These are phyloP conservation scores for Tiliacea citrago DNA, from an alignment of 2,888 invertebrate genomes.

Conservation along the genomic window DNA sequence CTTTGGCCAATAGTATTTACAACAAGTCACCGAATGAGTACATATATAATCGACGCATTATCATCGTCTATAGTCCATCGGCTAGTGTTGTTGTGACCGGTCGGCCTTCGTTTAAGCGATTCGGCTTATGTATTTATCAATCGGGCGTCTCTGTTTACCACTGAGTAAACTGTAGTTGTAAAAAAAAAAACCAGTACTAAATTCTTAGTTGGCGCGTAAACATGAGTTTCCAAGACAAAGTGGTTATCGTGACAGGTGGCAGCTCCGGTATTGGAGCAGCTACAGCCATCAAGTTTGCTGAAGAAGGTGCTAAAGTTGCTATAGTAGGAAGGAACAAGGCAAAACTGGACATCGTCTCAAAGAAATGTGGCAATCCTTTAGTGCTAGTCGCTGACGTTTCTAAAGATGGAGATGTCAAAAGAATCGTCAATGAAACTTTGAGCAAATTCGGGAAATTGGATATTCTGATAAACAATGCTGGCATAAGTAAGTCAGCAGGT, in stretches of 20 bases:
- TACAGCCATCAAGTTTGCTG: slow-evolving; percentile 54
- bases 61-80: too few species aligned
- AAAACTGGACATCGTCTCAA: slow-evolving; percentile 53
- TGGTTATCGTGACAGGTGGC: slow-evolving; percentile 69
- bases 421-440: slow-evolving; percentile 35
- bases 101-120: background rate
- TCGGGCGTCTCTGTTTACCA: slow-evolving; percentile 1
- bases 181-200: background rate
- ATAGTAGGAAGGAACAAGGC: slow-evolving; percentile 62
- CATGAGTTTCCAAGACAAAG: slow-evolving; percentile 69
- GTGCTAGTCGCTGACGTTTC: slow-evolving; percentile 28
- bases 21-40: background rate
- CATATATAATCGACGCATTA: background rate
- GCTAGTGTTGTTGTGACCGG: background rate
- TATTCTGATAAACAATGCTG: slow-evolving; percentile 39
- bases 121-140: background rate
- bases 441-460: slow-evolving; percentile 28
- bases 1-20: background rate
- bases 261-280: slow-evolving; percentile 71
- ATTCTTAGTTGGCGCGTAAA: background rate
- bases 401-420: slow-evolving; percentile 41
- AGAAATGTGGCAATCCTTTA: slow-evolving; percentile 39
- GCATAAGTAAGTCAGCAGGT: background rate
- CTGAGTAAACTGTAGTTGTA: background rate
- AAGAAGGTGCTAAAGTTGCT: slow-evolving; percentile 64